Conservation (phyloP, 2,797 vertebrate genomes). For the Chromobotia macracanthus region DNA sequence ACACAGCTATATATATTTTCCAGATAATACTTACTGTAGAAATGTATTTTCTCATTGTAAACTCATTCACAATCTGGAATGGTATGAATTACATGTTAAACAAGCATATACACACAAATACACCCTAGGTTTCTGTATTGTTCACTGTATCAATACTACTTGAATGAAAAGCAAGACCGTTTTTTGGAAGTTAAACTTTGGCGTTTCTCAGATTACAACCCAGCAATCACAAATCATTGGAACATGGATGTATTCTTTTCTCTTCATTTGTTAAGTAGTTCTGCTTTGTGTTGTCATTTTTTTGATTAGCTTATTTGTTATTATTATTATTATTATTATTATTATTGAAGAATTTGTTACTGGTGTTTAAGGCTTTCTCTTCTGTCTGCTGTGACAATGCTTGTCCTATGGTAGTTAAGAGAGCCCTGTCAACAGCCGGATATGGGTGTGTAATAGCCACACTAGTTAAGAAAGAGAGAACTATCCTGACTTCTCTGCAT, state of each 20-base stretch:
- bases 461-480: constrained; percentile 55
- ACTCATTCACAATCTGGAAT: constrained; percentile 31
- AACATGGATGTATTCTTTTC: constrained; percentile 38
- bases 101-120: not conserved
- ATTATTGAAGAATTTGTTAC: constrained; percentile 57
- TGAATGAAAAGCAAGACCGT: constrained; percentile 80
- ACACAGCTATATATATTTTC: constrained; percentile 21
- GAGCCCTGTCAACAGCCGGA: constrained; percentile 73
- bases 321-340: constrained; percentile 49
- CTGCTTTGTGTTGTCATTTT: constrained; percentile 46
- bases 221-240: constrained; percentile 38
- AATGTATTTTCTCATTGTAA: constrained; percentile 32
- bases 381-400: constrained; percentile 51
- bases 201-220: constrained; percentile 68
- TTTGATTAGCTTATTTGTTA: constrained; percentile 54
- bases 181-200: constrained; percentile 66
- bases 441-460: constrained; percentile 58
- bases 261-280: constrained; percentile 35
- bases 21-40: constrained; percentile 24
- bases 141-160: constrained; percentile 82
- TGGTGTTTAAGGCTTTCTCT: constrained; percentile 56
- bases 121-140: constrained; percentile 51
- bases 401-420: constrained; percentile 48
- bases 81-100: constrained; percentile 37
- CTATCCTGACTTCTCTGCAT: constrained; percentile 66